Percentiles rank a stretch among this genome's conserved stretches.
These are phyloP conservation scores for Grammomys surdaster DNA, from an alignment of 2,113 vertebrate genomes.

Conservation along the genomic window DNA sequence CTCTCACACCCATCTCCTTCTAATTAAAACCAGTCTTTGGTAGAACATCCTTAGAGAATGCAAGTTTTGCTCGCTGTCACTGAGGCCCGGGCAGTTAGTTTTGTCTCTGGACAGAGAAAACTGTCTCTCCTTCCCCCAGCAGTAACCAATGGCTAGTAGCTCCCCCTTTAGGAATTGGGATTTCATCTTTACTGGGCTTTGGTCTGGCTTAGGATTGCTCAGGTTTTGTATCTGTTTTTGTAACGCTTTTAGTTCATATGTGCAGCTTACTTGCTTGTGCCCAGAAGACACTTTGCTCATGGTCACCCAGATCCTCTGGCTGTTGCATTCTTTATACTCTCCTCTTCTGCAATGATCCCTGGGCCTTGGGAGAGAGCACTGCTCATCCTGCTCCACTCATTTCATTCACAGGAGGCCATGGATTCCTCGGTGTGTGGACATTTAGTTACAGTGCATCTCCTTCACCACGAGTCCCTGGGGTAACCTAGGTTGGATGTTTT, in stretches of 20 bases:
- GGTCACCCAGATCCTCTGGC: neutral
- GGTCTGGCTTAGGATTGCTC: neutral
- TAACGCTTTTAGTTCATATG: neutral
- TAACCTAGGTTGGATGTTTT: neutral
- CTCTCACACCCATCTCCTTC: neutral
- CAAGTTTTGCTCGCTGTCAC: neutral
- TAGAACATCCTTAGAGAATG: neutral
- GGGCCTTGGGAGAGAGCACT: no score
- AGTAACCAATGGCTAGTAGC: no score
- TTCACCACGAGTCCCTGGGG: neutral
- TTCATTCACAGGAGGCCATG: neutral
- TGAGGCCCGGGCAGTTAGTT: neutral
- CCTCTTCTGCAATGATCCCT: neutral
- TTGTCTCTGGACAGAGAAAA: neutral
- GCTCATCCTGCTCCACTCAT: neutral
- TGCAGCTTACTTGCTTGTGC: neutral
- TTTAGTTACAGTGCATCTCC: neutral
- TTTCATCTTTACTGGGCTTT: neutral
- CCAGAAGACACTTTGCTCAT: neutral
- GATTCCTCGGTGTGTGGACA: neutral
- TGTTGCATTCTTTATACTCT: neutral
- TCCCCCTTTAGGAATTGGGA: neutral
- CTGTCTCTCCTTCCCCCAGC: neutral
- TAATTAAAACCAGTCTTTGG: neutral
- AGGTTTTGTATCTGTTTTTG: neutral